Conservation (phyloP, 2,888 invertebrate genomes). For the Mantis religiosa region DNA sequence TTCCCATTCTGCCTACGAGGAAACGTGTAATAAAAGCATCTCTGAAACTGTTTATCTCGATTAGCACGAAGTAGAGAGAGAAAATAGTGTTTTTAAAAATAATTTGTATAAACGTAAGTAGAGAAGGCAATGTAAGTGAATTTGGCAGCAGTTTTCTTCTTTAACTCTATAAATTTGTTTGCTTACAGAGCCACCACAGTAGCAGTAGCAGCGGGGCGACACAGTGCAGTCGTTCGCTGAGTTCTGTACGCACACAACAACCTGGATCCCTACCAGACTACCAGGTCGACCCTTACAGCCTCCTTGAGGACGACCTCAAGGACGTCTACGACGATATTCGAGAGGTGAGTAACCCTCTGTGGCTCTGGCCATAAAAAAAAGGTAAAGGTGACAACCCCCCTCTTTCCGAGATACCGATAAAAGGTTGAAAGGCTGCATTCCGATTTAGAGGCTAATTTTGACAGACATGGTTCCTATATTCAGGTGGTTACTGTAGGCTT, state of each 20-base stretch:
- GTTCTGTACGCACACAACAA: conserved; percentile 73
- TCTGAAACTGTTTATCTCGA: too few species aligned
- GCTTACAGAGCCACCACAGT: neutral
- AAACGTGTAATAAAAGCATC: too few species aligned
- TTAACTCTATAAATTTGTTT: neutral
- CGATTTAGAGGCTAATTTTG: neutral
- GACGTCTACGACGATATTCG: conserved; percentile 81
- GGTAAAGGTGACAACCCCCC: neutral
- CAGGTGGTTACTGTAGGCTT: too few species aligned
- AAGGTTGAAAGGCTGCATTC: neutral
- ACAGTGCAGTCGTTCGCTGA: conserved; percentile 35
- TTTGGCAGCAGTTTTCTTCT: neutral
- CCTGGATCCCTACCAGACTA: conserved; percentile 72
- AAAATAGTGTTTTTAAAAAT: too few species aligned
- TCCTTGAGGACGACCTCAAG: conserved; percentile 82
- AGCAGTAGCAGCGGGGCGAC: neutral
- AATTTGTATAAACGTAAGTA: too few species aligned
- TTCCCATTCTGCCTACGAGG: too few species aligned
- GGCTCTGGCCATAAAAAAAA: neutral
- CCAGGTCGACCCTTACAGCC: conserved; percentile 79
- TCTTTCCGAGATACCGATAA: neutral
- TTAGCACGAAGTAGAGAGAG: too few species aligned
- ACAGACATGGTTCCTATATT: too few species aligned
- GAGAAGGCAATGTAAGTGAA: too few species aligned
- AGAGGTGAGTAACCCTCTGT: conserved; percentile 56